Conservation (phyloP, 2,797 vertebrate genomes). For the Crax fasciolata region DNA sequence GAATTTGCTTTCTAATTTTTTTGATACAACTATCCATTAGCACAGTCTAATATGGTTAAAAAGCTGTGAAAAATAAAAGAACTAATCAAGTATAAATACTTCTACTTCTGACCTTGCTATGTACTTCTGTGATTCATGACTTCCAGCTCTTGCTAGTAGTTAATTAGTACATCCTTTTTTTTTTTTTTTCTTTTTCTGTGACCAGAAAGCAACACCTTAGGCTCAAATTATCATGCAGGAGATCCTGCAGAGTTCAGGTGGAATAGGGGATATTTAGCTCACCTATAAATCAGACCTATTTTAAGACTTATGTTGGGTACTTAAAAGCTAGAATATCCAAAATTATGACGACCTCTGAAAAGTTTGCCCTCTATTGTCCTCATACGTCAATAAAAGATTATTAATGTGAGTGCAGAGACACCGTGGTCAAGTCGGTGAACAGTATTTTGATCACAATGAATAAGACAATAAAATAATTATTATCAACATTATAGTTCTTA, state of each 20-base stretch:
- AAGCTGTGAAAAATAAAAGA: neutral
- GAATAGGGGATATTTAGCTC: neutral
- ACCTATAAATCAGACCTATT: neutral
- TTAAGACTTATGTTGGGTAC: neutral
- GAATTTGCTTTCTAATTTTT: neutral
- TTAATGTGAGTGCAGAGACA: neutral
- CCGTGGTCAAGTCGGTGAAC: neutral
- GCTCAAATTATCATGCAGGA: neutral
- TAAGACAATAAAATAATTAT: neutral
- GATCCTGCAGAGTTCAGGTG: neutral
- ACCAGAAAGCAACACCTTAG: fast-evolving
- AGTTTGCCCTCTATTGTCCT: neutral
- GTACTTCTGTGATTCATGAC: neutral
- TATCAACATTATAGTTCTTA: neutral
- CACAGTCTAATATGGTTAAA: neutral
- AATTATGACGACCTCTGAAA: neutral
- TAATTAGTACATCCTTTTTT: neutral
- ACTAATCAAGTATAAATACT: neutral
- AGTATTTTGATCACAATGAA: neutral
- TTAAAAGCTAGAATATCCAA: neutral
- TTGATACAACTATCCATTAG: neutral
- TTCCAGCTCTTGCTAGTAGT: neutral
- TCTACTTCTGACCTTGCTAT: neutral
- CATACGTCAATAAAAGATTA: neutral
- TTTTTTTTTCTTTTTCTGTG: neutral